Evolutionary conservation across 2,797 vertebrate species (phyloP).

Genomic region (Enteromius fasciolatus): DNA sequence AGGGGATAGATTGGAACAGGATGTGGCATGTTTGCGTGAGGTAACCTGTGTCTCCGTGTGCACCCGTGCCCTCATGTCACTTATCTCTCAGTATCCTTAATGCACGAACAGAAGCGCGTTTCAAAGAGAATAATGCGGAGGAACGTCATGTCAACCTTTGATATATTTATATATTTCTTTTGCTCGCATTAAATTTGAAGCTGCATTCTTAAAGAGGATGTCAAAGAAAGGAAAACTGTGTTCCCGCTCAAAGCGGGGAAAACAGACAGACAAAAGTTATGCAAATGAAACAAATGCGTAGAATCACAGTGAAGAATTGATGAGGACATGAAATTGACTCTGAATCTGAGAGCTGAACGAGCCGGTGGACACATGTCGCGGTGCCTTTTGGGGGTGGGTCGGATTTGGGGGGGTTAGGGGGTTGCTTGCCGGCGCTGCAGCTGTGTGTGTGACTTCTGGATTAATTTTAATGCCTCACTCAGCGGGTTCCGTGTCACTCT

Average conservation of each 20-base stretch:
- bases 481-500: constrained; percentile 87
- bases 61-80: constrained; percentile 58
- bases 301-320: constrained; percentile 81
- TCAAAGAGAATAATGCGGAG: constrained; percentile 81
- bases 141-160: constrained; percentile 77
- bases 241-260: constrained; percentile 59
- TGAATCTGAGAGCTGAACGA: constrained; percentile 67
- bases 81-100: constrained; percentile 64
- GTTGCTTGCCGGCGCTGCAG: constrained; percentile 1
- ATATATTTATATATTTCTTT: constrained; percentile 75
- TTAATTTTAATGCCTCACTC: constrained; percentile 95
- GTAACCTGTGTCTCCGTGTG: constrained; percentile 49
- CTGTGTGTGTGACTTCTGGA: constrained; percentile 81
- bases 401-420: constrained; percentile 24
- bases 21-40: constrained; percentile 48
- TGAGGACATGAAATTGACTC: constrained; percentile 81
- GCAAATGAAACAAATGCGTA: constrained; percentile 76
- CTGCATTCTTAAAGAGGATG: constrained; percentile 67
- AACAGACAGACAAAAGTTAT: constrained; percentile 71
- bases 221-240: constrained; percentile 65
- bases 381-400: constrained; percentile 79
- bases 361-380: constrained; percentile 75
- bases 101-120: constrained; percentile 77
- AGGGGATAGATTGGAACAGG: constrained; percentile 43
- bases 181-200: constrained; percentile 75